Evolutionary conservation across 1,140 invertebrate species (phyloP).

Genomic region (Ylistrum balloti): DNA sequence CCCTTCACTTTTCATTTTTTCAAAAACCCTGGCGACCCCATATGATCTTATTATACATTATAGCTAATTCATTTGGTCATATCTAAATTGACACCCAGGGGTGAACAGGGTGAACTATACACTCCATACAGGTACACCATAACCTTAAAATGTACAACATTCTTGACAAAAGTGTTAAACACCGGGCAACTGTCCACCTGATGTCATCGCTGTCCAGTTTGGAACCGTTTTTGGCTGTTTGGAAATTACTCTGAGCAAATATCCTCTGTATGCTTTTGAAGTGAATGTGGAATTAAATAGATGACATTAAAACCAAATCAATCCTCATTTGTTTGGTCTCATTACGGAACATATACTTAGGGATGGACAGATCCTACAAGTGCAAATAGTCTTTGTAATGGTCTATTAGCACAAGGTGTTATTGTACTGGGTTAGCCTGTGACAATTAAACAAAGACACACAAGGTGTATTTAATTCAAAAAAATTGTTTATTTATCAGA

Average conservation of each 20-base stretch:
- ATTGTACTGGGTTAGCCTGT: background rate
- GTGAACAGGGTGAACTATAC: background rate
- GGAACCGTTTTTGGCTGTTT: slow-evolving; percentile 38
- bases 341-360: background rate
- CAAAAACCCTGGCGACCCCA: background rate
- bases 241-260: slow-evolving; percentile 39
- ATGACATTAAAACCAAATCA: slow-evolving; percentile 20
- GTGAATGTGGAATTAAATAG: slow-evolving; percentile 35
- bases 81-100: background rate
- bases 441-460: background rate
- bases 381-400: background rate
- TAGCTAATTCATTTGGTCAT: background rate
- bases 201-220: slow-evolving; percentile 3
- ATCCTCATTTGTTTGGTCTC: slow-evolving; percentile 23
- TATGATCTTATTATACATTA: background rate
- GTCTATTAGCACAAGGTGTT: background rate
- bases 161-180: slow-evolving; percentile 7
- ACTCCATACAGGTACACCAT: background rate
- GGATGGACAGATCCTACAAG: background rate
- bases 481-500: slow-evolving; percentile 11
- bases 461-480: background rate
- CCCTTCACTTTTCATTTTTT: slow-evolving; percentile 18
- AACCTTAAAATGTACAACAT: background rate
- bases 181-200: background rate
- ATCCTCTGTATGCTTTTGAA: slow-evolving; percentile 38